phyloP scores from a whole-genome alignment of 2,888 invertebrate genomes.

The Melanostoma mellinum region DNA sequence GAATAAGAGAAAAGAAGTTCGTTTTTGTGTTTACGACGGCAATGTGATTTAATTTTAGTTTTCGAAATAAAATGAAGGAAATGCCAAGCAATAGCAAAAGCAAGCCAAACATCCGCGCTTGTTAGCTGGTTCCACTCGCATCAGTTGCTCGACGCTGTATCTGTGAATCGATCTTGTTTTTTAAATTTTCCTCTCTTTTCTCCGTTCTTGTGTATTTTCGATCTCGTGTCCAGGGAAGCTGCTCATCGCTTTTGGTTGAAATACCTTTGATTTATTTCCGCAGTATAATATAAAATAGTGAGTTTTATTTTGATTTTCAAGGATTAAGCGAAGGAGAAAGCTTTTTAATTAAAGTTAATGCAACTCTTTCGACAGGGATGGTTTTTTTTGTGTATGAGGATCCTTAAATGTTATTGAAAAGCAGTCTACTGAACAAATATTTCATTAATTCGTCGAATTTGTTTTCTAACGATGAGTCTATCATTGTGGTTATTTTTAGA shows the following conservation, averaged over 20 bases:
- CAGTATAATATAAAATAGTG: conserved; percentile 41
- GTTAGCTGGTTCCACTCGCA: conserved; percentile 68
- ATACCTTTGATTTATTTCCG: conserved; percentile 9
- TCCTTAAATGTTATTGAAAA: conserved; percentile 9
- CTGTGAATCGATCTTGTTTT: conserved; percentile 69
- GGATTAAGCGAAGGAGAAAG: conserved; percentile 15
- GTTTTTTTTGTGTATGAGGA: background rate
- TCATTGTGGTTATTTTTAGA: conserved; percentile 67
- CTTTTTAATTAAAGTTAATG: background rate
- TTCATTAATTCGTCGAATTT: conserved; percentile 34
- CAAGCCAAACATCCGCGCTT: conserved; percentile 69
- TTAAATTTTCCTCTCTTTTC: background rate
- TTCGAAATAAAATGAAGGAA: conserved; percentile 71
- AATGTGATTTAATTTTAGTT: conserved; percentile 73
- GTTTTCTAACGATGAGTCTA: conserved; percentile 62
- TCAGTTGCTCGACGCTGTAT: conserved; percentile 72
- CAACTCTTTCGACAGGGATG: background rate
- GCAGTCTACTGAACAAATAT: background rate
- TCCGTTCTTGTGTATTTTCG: conserved; percentile 6
- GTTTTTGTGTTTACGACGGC: conserved; percentile 71
- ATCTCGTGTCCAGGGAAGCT: conserved; percentile 19
- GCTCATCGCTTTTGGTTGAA: conserved; percentile 21
- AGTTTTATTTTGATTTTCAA: conserved; percentile 37
- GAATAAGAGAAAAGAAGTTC: conserved; percentile 58
- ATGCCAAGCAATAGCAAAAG: conserved; percentile 66